phyloP scores from a whole-genome alignment of 2,888 invertebrate species.

The Stenoptilia bipunctidactyla region DNA sequence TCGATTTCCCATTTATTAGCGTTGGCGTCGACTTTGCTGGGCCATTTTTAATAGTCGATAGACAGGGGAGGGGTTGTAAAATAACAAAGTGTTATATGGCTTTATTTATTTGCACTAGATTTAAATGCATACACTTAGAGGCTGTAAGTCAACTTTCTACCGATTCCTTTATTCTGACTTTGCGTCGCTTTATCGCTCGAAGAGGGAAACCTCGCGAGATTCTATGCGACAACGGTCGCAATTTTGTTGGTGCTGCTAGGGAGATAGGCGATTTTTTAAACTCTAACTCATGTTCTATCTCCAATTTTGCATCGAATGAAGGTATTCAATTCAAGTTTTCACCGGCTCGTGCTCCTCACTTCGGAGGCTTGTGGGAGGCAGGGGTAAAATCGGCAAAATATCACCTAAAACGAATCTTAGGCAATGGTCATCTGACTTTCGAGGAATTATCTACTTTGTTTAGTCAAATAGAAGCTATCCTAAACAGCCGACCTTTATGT shows the following conservation, averaged over 20 bases:
- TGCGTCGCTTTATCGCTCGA: conserved; percentile 14
- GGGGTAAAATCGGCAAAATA: conserved; percentile 4
- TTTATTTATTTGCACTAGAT: conserved; percentile 12
- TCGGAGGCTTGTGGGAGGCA: conserved; percentile 5
- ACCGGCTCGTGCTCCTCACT: conserved; percentile 5
- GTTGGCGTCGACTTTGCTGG: conserved; percentile 4
- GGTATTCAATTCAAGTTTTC: conserved; percentile 4
- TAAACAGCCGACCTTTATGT: conserved; percentile 12
- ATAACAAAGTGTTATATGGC: conserved; percentile 5
- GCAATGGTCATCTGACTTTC: conserved; percentile 12
- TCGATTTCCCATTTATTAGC: too few relatives aligned
- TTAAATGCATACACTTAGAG: conserved; percentile 14
- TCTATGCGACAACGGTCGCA: conserved; percentile 16
- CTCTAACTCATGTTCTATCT: not conserved
- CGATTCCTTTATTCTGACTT: conserved; percentile 11
- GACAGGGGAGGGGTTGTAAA: conserved; percentile 1
- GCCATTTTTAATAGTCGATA: not conserved
- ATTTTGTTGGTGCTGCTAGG: conserved; percentile 15
- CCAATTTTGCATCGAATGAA: not conserved
- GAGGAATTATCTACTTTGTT: conserved; percentile 12
- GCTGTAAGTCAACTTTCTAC: conserved; percentile 11
- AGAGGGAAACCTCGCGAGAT: conserved; percentile 13
- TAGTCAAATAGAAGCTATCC: conserved; percentile 12
- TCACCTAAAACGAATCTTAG: conserved; percentile 9
- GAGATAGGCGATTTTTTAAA: conserved; percentile 6